Evolutionary conservation across 2,797 vertebrate species (phyloP).

Genomic region (Amazona ochrocephala): DNA sequence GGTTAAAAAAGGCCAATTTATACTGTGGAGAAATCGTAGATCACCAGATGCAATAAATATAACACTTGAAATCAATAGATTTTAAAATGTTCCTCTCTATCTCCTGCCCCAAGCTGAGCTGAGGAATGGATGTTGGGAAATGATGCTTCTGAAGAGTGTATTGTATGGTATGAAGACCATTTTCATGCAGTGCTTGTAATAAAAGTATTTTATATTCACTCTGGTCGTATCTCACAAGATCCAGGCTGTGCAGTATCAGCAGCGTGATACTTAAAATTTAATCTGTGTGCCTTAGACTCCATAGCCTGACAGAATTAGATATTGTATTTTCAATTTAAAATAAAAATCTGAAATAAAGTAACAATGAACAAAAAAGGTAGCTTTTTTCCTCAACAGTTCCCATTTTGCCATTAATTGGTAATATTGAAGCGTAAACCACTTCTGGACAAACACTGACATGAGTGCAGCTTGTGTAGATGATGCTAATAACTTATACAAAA

Average conservation of each 20-base stretch:
- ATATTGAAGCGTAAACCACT: neutral
- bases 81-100: neutral
- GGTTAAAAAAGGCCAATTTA: neutral
- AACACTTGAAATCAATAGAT: neutral
- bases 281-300: neutral
- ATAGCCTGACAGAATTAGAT: neutral
- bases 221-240: neutral
- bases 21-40: neutral
- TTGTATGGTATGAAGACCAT: neutral
- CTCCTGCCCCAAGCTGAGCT: neutral
- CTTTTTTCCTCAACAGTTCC: neutral
- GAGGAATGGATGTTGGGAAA: neutral
- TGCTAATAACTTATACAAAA: neutral
- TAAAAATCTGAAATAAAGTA: neutral
- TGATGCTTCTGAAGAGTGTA: neutral
- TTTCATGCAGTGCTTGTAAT: neutral
- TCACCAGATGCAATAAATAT: neutral
- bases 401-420: neutral
- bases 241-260: neutral
- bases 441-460: neutral
- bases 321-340: neutral
- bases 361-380: neutral
- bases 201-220: neutral
- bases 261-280: neutral
- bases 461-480: neutral